Conservation (phyloP, 2,888 invertebrate species). For the Ornithoptera priamus region DNA sequence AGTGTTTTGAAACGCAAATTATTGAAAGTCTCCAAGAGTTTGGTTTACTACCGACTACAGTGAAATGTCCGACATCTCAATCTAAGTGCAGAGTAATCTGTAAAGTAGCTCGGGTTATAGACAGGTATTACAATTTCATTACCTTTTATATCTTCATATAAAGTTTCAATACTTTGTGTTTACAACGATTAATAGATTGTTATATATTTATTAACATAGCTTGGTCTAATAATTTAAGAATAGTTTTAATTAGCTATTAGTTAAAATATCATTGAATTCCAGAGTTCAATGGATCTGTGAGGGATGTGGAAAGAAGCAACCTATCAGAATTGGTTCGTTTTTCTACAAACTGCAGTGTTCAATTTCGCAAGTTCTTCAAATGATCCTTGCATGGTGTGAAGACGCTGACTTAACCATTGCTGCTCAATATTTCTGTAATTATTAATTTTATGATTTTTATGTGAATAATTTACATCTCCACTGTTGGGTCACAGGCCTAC, state of each 20-base stretch:
- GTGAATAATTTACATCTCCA: too few species aligned
- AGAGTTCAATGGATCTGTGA: conserved; percentile 71
- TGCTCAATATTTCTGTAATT: conserved; percentile 77
- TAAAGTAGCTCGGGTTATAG: conserved; percentile 63
- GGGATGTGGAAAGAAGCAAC: conserved; percentile 56
- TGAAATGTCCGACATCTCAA: conserved; percentile 51
- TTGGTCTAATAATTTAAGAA: background rate
- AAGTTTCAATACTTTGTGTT: background rate
- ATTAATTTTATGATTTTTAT: background rate
- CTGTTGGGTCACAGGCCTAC: too few species aligned
- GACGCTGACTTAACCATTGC: conserved; percentile 75
- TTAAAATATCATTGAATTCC: conserved; percentile 34
- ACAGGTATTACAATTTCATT: conserved; percentile 47
- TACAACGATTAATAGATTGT: background rate
- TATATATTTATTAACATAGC: background rate
- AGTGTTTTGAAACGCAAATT: conserved; percentile 54
- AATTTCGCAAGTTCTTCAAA: conserved; percentile 79
- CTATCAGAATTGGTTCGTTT: conserved; percentile 75
- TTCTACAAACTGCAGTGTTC: conserved; percentile 83
- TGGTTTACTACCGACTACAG: conserved; percentile 51
- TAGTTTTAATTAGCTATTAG: conserved; percentile 1
- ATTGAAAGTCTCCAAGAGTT: conserved; percentile 56
- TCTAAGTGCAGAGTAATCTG: conserved; percentile 56
- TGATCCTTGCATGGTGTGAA: conserved; percentile 84
- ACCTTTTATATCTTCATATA: background rate